Evolutionary conservation across 1,140 invertebrate genomes (phyloP).

Genomic region (Drosophila pandora): DNA sequence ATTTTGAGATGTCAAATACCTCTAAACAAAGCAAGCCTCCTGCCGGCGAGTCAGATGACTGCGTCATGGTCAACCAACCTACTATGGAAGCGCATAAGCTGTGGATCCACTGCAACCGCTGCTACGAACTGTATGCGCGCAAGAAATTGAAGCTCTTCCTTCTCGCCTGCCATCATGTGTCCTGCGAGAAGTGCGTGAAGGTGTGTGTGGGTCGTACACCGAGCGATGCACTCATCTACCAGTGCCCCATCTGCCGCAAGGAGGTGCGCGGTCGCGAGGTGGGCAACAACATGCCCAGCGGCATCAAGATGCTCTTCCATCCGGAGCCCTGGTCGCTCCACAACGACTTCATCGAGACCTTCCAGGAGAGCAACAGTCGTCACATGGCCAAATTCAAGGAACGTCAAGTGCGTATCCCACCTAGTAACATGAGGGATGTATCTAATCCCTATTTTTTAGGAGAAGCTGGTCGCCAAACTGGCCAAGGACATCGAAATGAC

Average conservation of each 20-base stretch:
- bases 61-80: conserved; percentile 6
- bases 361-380: conserved; percentile 46
- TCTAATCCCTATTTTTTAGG: not conserved
- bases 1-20: not conserved
- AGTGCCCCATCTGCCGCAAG: conserved; percentile 49
- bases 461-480: not conserved
- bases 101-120: conserved; percentile 75
- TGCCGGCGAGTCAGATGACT: not conserved
- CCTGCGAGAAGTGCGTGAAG: conserved; percentile 52
- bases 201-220: conserved; percentile 37
- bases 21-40: not conserved
- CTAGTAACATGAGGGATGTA: too few species aligned
- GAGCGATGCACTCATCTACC: conserved; percentile 41
- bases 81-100: conserved; percentile 20
- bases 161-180: conserved; percentile 65
- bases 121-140: conserved; percentile 37
- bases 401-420: conserved; percentile 21
- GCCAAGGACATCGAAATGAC: conserved; percentile 17
- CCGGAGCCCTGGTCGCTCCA: conserved; percentile 52
- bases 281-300: conserved; percentile 50
- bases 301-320: conserved; percentile 62
- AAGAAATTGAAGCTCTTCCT: conserved; percentile 39
- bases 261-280: conserved; percentile 57
- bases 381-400: conserved; percentile 40
- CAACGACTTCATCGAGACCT: conserved; percentile 21